Percentiles rank a stretch among this genome's conserved stretches.
phyloP scores from a whole-genome alignment of 2,797 vertebrate genomes.

The Clarias laeviceps region DNA sequence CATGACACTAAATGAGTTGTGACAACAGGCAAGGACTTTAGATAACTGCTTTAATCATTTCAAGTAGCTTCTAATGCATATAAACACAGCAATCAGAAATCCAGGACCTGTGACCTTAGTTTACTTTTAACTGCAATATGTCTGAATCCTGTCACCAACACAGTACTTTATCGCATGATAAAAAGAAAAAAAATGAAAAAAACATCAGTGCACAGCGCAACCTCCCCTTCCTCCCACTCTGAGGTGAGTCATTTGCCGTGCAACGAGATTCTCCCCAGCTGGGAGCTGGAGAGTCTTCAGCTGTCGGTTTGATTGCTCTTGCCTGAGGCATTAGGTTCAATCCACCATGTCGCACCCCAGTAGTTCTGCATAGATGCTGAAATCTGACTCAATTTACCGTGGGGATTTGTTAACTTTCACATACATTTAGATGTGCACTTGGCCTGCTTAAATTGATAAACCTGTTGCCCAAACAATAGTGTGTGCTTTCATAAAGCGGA shows the following conservation, averaged over 20 bases:
- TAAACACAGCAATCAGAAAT: slow-evolving; percentile 26
- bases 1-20: slow-evolving; percentile 26
- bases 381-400: slow-evolving; percentile 82
- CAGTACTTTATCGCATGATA: slow-evolving; percentile 51
- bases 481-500: slow-evolving; percentile 67
- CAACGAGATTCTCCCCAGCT: slow-evolving; percentile 74
- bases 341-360: slow-evolving; percentile 84
- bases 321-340: slow-evolving; percentile 85
- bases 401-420: slow-evolving; percentile 90
- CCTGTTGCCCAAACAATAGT: slow-evolving; percentile 73
- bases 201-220: slow-evolving; percentile 40
- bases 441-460: slow-evolving; percentile 87
- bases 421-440: slow-evolving; percentile 85
- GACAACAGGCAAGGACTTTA: slow-evolving; percentile 9
- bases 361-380: slow-evolving; percentile 80
- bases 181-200: neutral
- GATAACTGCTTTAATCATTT: slow-evolving; percentile 32
- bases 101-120: slow-evolving; percentile 12
- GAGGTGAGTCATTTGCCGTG: slow-evolving; percentile 74
- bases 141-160: slow-evolving; percentile 43
- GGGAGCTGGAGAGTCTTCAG: slow-evolving; percentile 78
- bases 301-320: slow-evolving; percentile 84
- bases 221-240: slow-evolving; percentile 50
- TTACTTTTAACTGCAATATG: slow-evolving; percentile 24
- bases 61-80: slow-evolving; percentile 17